Conservation (phyloP, 2,113 vertebrate genomes). For the Scortum barcoo region DNA sequence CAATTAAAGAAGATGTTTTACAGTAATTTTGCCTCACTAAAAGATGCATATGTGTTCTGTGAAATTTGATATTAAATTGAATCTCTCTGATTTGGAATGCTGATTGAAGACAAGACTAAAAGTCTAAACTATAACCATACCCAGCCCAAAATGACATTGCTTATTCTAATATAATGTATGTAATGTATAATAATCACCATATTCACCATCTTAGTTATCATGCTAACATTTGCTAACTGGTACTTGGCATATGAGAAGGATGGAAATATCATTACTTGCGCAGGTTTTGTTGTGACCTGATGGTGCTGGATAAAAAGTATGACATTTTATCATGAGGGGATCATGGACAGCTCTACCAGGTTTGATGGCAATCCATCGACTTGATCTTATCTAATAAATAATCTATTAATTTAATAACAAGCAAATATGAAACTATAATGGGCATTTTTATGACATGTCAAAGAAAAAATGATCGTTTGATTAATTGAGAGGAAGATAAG, state of each 20-base stretch:
- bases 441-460: neutral
- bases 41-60: neutral
- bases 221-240: no score
- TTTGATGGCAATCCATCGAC: neutral
- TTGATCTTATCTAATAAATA: no score
- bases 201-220: neutral
- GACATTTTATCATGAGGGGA: neutral
- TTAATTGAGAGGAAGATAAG: neutral
- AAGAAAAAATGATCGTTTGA: neutral
- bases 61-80: neutral
- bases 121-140: neutral
- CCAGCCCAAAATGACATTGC: no score
- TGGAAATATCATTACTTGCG: no score
- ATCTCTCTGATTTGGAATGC: neutral
- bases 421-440: no score
- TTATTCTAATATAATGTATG: no score
- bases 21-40: neutral
- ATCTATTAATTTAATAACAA: no score
- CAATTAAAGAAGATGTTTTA: neutral
- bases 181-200: neutral
- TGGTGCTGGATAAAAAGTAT: neutral
- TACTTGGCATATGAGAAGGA: neutral
- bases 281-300: neutral
- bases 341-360: neutral
- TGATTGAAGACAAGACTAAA: neutral